A percentile compares a stretch with the other conserved stretches of the same genome.
Conservation (phyloP, 2,888 invertebrate species). For the Elysia crispata region DNA sequence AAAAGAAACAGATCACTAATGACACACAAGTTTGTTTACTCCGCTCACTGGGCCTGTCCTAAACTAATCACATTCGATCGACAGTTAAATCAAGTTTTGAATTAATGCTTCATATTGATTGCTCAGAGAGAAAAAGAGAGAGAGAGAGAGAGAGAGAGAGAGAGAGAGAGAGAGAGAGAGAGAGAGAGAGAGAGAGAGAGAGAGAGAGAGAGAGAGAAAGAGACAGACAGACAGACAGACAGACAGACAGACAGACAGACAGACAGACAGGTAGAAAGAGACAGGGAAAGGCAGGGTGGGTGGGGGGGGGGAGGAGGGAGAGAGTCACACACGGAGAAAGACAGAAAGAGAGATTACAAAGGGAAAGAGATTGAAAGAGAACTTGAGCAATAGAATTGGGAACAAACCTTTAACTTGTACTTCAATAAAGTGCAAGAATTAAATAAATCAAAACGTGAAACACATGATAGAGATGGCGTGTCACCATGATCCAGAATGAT, state of each 20-base stretch:
- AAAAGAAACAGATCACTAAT: too few relatives aligned
- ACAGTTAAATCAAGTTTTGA: too few relatives aligned
- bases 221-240: neutral
- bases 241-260: constrained; percentile 17
- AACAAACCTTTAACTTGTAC: too few relatives aligned
- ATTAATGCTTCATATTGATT: too few relatives aligned
- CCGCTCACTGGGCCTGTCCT: too few relatives aligned
- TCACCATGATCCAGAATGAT: too few relatives aligned
- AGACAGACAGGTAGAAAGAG: neutral
- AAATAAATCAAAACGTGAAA: too few relatives aligned
- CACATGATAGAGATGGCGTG: too few relatives aligned
- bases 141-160: neutral
- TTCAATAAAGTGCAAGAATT: too few relatives aligned
- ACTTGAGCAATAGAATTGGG: neutral
- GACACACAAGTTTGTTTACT: too few relatives aligned
- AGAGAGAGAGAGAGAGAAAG: neutral
- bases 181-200: constrained; percentile 4
- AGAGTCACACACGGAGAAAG: neutral
- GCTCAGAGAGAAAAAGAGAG: neutral
- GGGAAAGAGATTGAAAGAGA: neutral
- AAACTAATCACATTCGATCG: too few relatives aligned
- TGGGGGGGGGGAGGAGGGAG: neutral
- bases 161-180: neutral
- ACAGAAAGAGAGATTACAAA: neutral
- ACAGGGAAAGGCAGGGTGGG: neutral